Evolutionary conservation across 2,888 invertebrate genomes (phyloP).

Genomic region (Arrhopalites spinosus): DNA sequence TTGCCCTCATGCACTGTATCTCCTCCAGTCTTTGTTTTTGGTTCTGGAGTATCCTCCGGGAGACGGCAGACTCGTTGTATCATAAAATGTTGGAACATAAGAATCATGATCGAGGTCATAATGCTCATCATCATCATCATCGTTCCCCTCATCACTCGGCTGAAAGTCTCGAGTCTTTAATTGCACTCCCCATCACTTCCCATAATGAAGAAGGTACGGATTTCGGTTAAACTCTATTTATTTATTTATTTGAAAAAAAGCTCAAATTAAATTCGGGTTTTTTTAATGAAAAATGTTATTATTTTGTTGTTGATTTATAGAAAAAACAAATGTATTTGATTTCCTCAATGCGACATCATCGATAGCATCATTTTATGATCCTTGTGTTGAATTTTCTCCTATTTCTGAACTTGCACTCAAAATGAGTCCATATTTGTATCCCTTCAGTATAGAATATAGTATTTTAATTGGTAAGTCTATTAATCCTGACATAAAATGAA

Average conservation of each 20-base stretch:
- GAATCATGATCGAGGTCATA: slow-evolving; percentile 38
- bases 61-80: slow-evolving; percentile 70
- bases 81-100: slow-evolving; percentile 56
- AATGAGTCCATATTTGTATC: slow-evolving; percentile 77
- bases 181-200: slow-evolving; percentile 58
- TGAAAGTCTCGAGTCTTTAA: slow-evolving; percentile 49
- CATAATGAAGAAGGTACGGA: slow-evolving; percentile 47
- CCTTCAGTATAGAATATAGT: slow-evolving; percentile 80
- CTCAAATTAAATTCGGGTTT: too few species aligned
- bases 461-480: slow-evolving; percentile 71
- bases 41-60: slow-evolving; percentile 76
- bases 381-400: slow-evolving; percentile 57
- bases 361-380: slow-evolving; percentile 55
- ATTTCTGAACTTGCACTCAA: slow-evolving; percentile 59
- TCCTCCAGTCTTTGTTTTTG: slow-evolving; percentile 80
- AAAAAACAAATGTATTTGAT: slow-evolving; percentile 58
- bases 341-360: slow-evolving; percentile 60
- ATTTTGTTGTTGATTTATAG: slow-evolving; percentile 51
- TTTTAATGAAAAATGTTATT: too few species aligned
- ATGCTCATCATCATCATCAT: slow-evolving; percentile 43
- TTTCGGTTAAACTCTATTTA: not conserved
- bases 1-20: slow-evolving; percentile 80
- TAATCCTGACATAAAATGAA: too few species aligned
- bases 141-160: slow-evolving; percentile 29
- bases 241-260: not conserved